Conservation (phyloP, 2,888 invertebrate species). For the Epirrhoe alternata region DNA sequence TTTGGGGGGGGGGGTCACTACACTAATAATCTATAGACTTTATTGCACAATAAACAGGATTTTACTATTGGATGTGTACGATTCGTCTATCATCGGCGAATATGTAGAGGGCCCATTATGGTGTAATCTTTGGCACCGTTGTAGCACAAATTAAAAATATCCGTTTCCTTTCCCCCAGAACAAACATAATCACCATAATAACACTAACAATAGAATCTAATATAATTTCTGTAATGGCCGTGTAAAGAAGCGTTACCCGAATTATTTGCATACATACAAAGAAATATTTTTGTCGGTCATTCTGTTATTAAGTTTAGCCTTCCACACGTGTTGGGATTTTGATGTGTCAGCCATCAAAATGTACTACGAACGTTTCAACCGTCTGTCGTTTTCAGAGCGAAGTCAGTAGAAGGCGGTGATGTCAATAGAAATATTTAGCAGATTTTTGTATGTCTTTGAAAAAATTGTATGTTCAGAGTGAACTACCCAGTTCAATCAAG, state of each 20-base stretch:
- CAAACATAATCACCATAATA: slow-evolving; percentile 49
- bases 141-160: slow-evolving; percentile 12
- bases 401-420: too few relatives aligned
- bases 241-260: slow-evolving; percentile 35
- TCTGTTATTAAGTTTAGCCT: slow-evolving; percentile 40
- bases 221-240: slow-evolving; percentile 27
- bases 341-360: slow-evolving; percentile 1
- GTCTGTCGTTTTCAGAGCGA: neutral
- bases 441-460: too few relatives aligned
- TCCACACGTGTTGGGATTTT: neutral
- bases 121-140: neutral
- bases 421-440: too few relatives aligned
- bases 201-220: slow-evolving; percentile 37
- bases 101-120: too few relatives aligned
- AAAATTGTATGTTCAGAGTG: too few relatives aligned
- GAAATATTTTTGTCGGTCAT: slow-evolving; percentile 51
- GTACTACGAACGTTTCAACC: neutral
- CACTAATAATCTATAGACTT: too few relatives aligned
- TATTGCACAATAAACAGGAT: too few relatives aligned
- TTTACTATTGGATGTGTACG: too few relatives aligned
- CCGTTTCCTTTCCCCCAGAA: slow-evolving; percentile 35
- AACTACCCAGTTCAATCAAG: too few relatives aligned
- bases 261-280: slow-evolving; percentile 60
- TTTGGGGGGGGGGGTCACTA: too few relatives aligned
- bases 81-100: too few relatives aligned